These are phyloP conservation scores for Timema cristinae DNA, from an alignment of 2,888 invertebrate genomes.

Conservation along the genomic window DNA sequence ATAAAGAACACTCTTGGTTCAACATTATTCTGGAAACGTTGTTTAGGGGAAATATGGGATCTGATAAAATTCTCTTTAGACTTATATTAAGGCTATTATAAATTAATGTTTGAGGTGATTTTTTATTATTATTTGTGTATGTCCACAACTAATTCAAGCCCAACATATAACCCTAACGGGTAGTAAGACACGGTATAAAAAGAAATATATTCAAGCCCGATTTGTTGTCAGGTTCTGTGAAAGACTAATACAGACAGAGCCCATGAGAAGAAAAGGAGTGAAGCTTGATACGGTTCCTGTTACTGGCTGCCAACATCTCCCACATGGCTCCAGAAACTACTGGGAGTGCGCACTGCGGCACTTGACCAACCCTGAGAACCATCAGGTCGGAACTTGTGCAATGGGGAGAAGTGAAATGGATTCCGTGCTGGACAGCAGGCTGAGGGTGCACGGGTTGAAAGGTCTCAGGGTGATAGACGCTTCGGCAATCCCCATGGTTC, in stretches of 20 bases:
- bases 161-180: too few relatives aligned
- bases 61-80: too few relatives aligned
- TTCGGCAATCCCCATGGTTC: not conserved
- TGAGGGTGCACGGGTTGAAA: not conserved
- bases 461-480: conserved; percentile 1
- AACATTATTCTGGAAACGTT: too few relatives aligned
- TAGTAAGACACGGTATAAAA: too few relatives aligned
- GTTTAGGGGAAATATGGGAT: too few relatives aligned
- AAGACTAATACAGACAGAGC: conserved; percentile 18
- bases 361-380: conserved; percentile 22
- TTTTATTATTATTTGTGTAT: too few relatives aligned
- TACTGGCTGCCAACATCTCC: conserved; percentile 16
- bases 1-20: too few relatives aligned
- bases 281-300: conserved; percentile 15
- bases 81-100: too few relatives aligned
- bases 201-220: too few relatives aligned
- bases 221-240: not conserved
- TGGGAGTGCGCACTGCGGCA: conserved; percentile 21
- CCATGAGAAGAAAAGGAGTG: conserved; percentile 21
- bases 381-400: conserved; percentile 22
- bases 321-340: conserved; percentile 12
- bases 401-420: conserved; percentile 13
- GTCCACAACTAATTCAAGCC: too few relatives aligned
- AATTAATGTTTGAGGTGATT: too few relatives aligned
- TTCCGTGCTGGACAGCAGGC: conserved; percentile 17